A percentile compares a stretch with the other conserved stretches of the same genome.
phyloP scores from a whole-genome alignment of 2,888 invertebrate species.

The Ephialtes manifestator region DNA sequence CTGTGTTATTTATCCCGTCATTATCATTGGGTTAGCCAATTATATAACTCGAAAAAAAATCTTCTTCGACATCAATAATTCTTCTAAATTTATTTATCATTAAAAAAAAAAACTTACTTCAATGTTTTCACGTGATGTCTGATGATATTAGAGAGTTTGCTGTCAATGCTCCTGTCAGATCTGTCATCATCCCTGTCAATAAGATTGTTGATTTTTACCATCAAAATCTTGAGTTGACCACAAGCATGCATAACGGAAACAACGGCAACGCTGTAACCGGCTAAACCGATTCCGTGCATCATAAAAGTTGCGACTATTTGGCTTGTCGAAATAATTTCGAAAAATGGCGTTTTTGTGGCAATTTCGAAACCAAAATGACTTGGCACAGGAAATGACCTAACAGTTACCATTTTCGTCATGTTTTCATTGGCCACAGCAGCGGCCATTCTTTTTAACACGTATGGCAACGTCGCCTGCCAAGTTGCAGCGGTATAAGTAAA shows the following conservation, averaged over 20 bases:
- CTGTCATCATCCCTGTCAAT: slow-evolving; percentile 33
- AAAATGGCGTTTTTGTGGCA: slow-evolving; percentile 71
- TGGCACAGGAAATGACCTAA: slow-evolving; percentile 71
- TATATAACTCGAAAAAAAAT: too few relatives aligned
- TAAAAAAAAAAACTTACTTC: slow-evolving; percentile 14
- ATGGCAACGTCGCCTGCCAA: slow-evolving; percentile 61
- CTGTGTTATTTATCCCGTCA: too few relatives aligned
- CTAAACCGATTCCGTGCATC: slow-evolving; percentile 72
- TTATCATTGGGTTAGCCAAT: too few relatives aligned
- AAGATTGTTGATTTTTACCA: slow-evolving; percentile 53
- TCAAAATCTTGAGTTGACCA: slow-evolving; percentile 71
- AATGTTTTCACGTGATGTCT: slow-evolving; percentile 54
- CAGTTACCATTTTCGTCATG: slow-evolving; percentile 40
- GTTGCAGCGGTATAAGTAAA: slow-evolving; percentile 71
- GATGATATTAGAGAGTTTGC: slow-evolving; percentile 39
- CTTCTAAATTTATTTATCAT: background rate
- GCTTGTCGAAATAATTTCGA: slow-evolving; percentile 74
- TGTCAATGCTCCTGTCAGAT: background rate
- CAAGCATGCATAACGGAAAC: slow-evolving; percentile 76
- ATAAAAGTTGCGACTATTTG: slow-evolving; percentile 74
- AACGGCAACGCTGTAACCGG: slow-evolving; percentile 74
- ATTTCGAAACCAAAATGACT: slow-evolving; percentile 74
- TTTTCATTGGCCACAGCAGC: slow-evolving; percentile 62
- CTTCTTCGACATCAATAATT: too few relatives aligned
- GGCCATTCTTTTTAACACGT: slow-evolving; percentile 25